Evolutionary conservation across 2,888 invertebrate species (phyloP), one percentile per base, ranked within the genome.

Genomic region (Iselma pallidipennis): DNA sequence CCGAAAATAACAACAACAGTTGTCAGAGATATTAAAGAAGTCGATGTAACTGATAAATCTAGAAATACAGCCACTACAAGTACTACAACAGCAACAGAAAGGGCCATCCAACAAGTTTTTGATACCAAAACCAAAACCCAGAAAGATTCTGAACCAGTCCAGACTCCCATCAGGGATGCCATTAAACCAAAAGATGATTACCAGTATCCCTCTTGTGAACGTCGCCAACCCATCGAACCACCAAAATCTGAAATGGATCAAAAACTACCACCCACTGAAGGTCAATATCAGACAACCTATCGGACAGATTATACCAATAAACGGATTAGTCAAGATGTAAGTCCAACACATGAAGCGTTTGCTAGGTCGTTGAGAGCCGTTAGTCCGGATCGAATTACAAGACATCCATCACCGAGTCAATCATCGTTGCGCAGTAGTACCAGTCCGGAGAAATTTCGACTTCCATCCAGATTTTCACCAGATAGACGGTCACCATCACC

Each of bases 311-410:
- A 82, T 68, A 81, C 82, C 4, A 85, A 83, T 52, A 86, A 84
- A 67, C 77, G 79, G 59, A 85, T 89, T 21, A 88, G 87, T 67
- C 85, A 85, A 37, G 89, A 90, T 57, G 83, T 85, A 71, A 91
- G 90, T 74, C 88, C 91, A 0, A 86, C 90, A 1, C 92, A 92
- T 74, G 88, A 91, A 68, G 90, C 90, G 0, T 92, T 91, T 83
- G 91, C 90, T 0, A 86, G 89, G 59, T 89, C 91, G 4, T 81
- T 92, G 50, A 85, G 92, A 28, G 85, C 89, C 62, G 86, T 88
- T 33, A 88, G 88, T 55, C 88, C 88, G 1, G 83, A 86, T 49
- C 80, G 84, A 59, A 71, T 67, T 56, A 84, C 48, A 80, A 6
- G 85, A 86, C 65, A 85, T 25, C 71, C 85, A n/a, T 85, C 87